Evolutionary conservation across 2,113 vertebrate genomes (phyloP), one percentile per base, ranked within the genome.

Genomic region (Spizaetus ornatus): DNA sequence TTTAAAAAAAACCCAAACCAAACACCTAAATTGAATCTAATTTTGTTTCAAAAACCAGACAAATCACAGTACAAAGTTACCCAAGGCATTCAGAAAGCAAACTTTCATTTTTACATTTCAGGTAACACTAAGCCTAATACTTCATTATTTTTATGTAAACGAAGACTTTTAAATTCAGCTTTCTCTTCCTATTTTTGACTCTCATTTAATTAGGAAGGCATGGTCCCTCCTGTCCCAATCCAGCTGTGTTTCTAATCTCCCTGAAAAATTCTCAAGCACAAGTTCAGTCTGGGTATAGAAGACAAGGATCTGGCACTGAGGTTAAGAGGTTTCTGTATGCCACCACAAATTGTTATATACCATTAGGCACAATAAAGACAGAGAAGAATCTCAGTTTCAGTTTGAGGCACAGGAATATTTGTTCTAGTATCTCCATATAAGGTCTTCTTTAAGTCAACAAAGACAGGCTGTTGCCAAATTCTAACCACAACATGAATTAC

Each of bases 371-470:
- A 69, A 82, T 9, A 82, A 85, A 82, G 84, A 69, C 19, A 82
- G 23, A 78, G 45, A 67, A 52, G 8, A 67, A 27, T 76, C 17
- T 29, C 9, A 21, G 62, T 82, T 96, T 94, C 86, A 69, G 53
- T 84, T n/a, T 63, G 65, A 89, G 48, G 48, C 59, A 82, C 11
- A 56, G 47, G 36, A 77, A 53, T 94, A 87, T 88, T 91, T 87
- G 66, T 80, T 89, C 81, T 42, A 85, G 4, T 66, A 80, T 94
- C 63, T 76, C 97, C 95, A 95, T 94, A 88, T 95, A 97, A 85
- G 96, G 94, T 65, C 80, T 79, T 77, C 72, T 94, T 88, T 53
- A 94, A 95, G 94, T 91, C 95, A 95, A 89, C 59, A 82, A 97
- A 80, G 73, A 59, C 29, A 87, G 47, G 72, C n/a, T 36, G 26